Percentiles rank a stretch among this genome's conserved stretches.
phyloP scores from a whole-genome alignment of 2,113 vertebrate genomes.

The Alouatta palliata region DNA sequence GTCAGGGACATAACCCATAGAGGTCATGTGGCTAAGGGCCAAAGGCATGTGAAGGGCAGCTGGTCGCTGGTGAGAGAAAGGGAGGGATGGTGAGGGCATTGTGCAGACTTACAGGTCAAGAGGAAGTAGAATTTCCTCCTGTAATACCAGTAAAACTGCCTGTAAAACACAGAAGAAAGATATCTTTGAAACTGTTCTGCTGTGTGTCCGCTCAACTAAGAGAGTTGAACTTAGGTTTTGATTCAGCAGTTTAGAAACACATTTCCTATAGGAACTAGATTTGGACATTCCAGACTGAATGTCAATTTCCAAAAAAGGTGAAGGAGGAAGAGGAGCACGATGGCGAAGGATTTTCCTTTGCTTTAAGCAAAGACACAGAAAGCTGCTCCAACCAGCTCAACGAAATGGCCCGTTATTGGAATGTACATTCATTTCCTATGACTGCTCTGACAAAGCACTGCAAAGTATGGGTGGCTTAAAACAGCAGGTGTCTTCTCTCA shows the following conservation, averaged over 20 bases:
- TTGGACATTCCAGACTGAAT: too few relatives aligned
- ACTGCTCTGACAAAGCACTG: not conserved
- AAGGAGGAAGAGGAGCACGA: not conserved
- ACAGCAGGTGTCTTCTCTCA: not conserved
- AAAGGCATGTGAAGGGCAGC: not conserved
- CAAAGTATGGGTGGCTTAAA: too few relatives aligned
- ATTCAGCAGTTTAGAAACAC: too few relatives aligned
- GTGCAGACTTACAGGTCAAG: not conserved
- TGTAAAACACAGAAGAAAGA: too few relatives aligned
- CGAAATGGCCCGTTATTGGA: not conserved
- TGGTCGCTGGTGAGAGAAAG: not conserved
- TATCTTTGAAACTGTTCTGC: too few relatives aligned
- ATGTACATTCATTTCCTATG: not conserved
- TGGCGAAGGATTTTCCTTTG: not conserved
- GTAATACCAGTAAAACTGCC: too few relatives aligned
- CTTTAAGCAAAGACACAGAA: not conserved
- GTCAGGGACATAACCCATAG: not conserved
- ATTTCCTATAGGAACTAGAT: too few relatives aligned
- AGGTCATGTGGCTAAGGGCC: rapidly evolving
- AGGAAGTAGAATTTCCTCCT: not conserved
- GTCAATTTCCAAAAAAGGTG: not conserved
- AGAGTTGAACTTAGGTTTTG: too few relatives aligned
- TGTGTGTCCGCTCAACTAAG: too few relatives aligned
- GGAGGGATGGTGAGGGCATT: not conserved
- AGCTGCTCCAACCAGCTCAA: not conserved